Conservation (phyloP, 2,113 vertebrate genomes). For the Scomber scombrus region DNA sequence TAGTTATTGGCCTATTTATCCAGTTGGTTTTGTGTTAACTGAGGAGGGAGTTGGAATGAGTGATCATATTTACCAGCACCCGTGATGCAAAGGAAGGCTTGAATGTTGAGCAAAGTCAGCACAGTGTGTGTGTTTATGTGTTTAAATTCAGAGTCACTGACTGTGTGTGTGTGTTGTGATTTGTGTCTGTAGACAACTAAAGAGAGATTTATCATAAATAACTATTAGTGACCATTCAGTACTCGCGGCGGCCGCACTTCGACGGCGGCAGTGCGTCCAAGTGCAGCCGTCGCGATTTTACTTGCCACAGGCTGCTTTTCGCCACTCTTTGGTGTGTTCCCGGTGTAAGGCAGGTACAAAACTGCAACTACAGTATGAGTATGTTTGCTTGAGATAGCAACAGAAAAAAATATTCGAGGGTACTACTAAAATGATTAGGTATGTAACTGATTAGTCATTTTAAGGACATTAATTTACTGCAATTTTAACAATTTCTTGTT, state of each 20-base stretch:
- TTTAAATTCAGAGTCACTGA: background rate
- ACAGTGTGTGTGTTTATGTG: background rate
- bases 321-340: no score
- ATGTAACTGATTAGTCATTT: no score
- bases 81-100: conserved; percentile 24
- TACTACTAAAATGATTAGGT: no score
- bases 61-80: conserved; percentile 39
- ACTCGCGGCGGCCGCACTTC: no score
- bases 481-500: no score
- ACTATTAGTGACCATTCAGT: no score
- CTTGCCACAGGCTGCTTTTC: no score
- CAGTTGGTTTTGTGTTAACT: conserved; percentile 70
- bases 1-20: conserved; percentile 75
- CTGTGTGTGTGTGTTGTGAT: background rate
- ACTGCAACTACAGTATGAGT: background rate
- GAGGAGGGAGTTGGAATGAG: conserved; percentile 57
- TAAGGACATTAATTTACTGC: no score
- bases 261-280: no score
- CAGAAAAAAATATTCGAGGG: background rate
- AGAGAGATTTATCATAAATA: background rate
- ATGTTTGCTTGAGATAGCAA: background rate
- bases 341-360: background rate
- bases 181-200: background rate
- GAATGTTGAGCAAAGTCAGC: background rate
- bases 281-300: no score